Evolutionary conservation across 2,888 invertebrate species (phyloP), one percentile per base, ranked within the genome.

Genomic region (Eulithis testata): DNA sequence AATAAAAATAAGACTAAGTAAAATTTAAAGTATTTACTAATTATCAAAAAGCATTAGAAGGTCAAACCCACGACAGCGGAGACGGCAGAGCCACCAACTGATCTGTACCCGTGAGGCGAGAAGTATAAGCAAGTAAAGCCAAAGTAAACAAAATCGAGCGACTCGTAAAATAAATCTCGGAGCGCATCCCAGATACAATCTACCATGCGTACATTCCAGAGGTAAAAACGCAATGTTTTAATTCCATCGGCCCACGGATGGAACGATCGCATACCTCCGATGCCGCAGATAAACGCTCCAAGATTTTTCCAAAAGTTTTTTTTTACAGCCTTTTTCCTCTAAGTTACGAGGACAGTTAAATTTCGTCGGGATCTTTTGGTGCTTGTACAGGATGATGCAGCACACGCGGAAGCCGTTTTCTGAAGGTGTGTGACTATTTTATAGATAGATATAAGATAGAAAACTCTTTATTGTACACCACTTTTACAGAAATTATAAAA

Each of bases 151-250:
- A 67, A 64, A 60, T 36, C n/a, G 53, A 37, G 12, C 12, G 37
- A 68, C 69, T 78, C 77, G 78, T 84, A 77, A 82, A 80, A 84
- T 85, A 86, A 86, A 87, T 85, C 86, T 80, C 72, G 63, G 73
- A 11, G 68, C 71, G 73, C 68, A 74, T 54, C 40, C 64, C 27
- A 55, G 67, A 67, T 67, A 67, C 44, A 12, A 67, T 67, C 67
- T 63, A 47, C 54, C 61, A 37, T 57, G 57, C 59, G 43, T 70
- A 66, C 67, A 69, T 76, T 75, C 77, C 77, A 75, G 72, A 75
- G 73, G 76, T 81, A 86, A 87, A 86, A 87, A 88, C 81, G 86
- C 86, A 90, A 92, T 90, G 91, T 91, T 92, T 91, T 90, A 91
- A 92, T 91, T 87, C 89, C 80, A 75, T 72, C 73, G 76, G 75